Evolutionary conservation across 2,113 vertebrate species (phyloP), one percentile per base, ranked within the genome.

Genomic region (Tringa solitaria): DNA sequence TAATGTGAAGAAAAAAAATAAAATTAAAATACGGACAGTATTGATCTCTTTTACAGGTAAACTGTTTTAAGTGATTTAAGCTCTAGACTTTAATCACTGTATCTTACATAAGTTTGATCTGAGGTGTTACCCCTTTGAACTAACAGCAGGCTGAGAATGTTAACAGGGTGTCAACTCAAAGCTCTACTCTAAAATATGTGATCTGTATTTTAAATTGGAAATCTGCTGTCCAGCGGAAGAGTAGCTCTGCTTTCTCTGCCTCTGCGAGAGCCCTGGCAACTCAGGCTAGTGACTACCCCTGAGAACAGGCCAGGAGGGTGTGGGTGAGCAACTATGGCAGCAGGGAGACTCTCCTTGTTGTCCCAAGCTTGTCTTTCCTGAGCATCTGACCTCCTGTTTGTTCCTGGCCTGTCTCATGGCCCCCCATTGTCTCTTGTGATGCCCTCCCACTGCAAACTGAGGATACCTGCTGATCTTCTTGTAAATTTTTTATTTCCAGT

Each of bases 241-340:
- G n/a, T 7, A 35, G 20, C 30, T 87, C 35, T 84, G 45, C 45
- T 39, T 22, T 72, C 14, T 35, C 37, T 72, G 32, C n/a, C 19
- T 61, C 37, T 81, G 11, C 11, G 23, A 28, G 51, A 39, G 46
- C 27, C 33, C 20, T 53, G 12, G 43, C 0, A 1, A 16, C 20
- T 22, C 0, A 0, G 32, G 35, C 20, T 56, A 16, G 20, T 32
- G 22, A 28, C 12, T 51, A 19, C 6, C 37, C 10, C 50, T 43
- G 8, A 23, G 33, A 45, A 59, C 1, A 11, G 39, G 17, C 45
- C 33, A 17, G 14, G 1, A 61, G 12, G 0, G 2, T 7, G n/a
- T 15, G 64, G 19, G 6, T 8, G 69, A 65, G 60, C 19, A 74
- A 0, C 27, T 56, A 8, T 0, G 0, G 45, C n/a, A 50, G 5